Conservation (phyloP, 1,140 invertebrate species). For the Eufriesea mexicana region DNA sequence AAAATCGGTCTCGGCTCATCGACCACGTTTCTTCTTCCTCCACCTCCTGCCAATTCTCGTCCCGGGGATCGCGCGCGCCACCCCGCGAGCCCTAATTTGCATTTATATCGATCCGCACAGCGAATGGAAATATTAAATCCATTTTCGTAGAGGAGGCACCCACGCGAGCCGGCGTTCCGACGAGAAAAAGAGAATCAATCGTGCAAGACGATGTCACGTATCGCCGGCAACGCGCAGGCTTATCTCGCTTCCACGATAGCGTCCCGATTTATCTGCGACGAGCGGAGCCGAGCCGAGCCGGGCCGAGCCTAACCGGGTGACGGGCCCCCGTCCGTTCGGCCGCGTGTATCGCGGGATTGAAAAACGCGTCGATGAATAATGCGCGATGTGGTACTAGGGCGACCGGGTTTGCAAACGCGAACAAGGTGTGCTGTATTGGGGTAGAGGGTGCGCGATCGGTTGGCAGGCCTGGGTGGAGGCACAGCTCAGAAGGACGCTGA, state of each 20-base stretch:
- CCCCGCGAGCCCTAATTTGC: constrained; percentile 63
- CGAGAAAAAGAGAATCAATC: constrained; percentile 60
- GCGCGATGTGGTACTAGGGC: not conserved
- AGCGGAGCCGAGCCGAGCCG: too few species aligned
- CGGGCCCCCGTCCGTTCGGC: not conserved
- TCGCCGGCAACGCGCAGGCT: constrained; percentile 7
- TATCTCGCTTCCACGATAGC: constrained; percentile 34
- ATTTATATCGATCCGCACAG: constrained; percentile 72
- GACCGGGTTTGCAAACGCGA: not conserved
- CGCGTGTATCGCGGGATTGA: not conserved
- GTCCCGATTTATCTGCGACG: constrained; percentile 40
- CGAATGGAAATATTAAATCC: constrained; percentile 73
- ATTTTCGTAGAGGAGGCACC: constrained; percentile 55
- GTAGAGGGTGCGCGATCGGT: not conserved
- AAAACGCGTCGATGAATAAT: constrained; percentile 26
- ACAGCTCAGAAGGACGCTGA: too few species aligned
- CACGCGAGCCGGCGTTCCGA: not conserved
- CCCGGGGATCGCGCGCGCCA: constrained; percentile 3
- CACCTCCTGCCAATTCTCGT: not conserved
- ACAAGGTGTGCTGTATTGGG: not conserved
- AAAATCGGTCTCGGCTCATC: constrained; percentile 44
- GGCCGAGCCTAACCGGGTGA: too few species aligned
- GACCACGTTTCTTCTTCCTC: constrained; percentile 18
- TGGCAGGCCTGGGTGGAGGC: not conserved
- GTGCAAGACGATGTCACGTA: constrained; percentile 49